Base-by-base conservation (phyloP, 2,888 invertebrate species). In the Anorthoa munda region DNA sequence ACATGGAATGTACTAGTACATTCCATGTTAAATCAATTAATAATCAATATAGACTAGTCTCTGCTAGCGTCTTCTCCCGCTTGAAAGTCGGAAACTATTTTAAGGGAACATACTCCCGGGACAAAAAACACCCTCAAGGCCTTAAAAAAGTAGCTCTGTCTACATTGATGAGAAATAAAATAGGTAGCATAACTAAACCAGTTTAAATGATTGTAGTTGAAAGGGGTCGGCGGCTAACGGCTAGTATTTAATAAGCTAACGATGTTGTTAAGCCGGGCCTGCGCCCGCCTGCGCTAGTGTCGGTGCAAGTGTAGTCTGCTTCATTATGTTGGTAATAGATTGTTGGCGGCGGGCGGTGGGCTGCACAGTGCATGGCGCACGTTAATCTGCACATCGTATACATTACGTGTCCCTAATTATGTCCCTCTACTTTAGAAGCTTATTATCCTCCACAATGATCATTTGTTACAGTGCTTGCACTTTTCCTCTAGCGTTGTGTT, bases 261-360 rank as follows among this genome's bases (percentile, higher is more conserved):
- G 39, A 55, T 59, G 31, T 21, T 48, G 61, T 18, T 13, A 48
- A 23, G 21, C 31, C 18, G 15, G 12, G 18, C 50, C n/a, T 18
- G 17, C 12, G 23, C 13, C 39, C 51, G 31, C 31, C 26, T 17
- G 48, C 69, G 13, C 23, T 39, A 39, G 9, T 39, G 31, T 7
- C 48, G 73, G 23, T 55, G 65, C 50, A 21, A 23, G 48, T 50
- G 53, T 59, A 26, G 31, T 31, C 45, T 31, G 26, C 55, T 81
- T 53, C 65, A 66, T 66, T 69, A 53, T 21, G 81, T 66, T 45
- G 46, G 66, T 55, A 82, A 77, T 66, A 77, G 60, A 79, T 71
- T 64, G 67, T 61, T 55, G 23, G 11, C 72, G 21, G 77, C 21
- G 51, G 21, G 77, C 21, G 51, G 64, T 13, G 4, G 21, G 45